A percentile compares a stretch with the other conserved stretches of the same genome.
These are phyloP conservation scores for Papilio glaucus DNA, from an alignment of 1,140 invertebrate species.

Conservation along the genomic window DNA sequence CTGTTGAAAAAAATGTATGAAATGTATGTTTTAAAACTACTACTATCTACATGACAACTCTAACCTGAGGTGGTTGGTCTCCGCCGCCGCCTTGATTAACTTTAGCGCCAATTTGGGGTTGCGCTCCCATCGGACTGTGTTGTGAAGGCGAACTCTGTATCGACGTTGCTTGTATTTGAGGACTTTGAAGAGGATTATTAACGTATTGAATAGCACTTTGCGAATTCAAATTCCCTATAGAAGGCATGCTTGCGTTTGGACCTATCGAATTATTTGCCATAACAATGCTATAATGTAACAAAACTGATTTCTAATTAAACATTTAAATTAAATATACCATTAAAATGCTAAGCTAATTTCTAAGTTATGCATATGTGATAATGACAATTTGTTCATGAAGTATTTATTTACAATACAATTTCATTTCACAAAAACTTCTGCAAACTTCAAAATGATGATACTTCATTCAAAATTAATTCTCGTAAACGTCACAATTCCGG, in stretches of 20 bases:
- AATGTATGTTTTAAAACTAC: too few species aligned
- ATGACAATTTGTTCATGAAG: too few species aligned
- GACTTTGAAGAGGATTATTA: conserved; percentile 73
- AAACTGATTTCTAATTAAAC: not conserved
- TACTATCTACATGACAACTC: not conserved
- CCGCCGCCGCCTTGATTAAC: conserved; percentile 58
- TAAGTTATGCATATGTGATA: too few species aligned
- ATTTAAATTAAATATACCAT: not conserved
- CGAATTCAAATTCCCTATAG: conserved; percentile 61
- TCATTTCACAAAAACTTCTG: too few species aligned
- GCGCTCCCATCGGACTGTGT: conserved; percentile 81
- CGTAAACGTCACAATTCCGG: too few species aligned
- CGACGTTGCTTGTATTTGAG: conserved; percentile 67
- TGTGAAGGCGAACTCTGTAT: conserved; percentile 84
- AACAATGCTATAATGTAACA: not conserved
- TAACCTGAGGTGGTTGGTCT: conserved; percentile 71
- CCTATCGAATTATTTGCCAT: conserved; percentile 46
- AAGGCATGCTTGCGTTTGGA: conserved; percentile 66
- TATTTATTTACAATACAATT: too few species aligned
- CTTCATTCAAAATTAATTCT: too few species aligned
- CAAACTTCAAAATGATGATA: too few species aligned
- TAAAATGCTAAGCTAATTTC: too few species aligned
- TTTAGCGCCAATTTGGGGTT: conserved; percentile 64
- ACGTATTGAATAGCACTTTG: conserved; percentile 68
- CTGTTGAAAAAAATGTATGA: too few species aligned